phyloP scores from a whole-genome alignment of 2,113 vertebrate genomes.

The Sarotherodon lohbergeri region DNA sequence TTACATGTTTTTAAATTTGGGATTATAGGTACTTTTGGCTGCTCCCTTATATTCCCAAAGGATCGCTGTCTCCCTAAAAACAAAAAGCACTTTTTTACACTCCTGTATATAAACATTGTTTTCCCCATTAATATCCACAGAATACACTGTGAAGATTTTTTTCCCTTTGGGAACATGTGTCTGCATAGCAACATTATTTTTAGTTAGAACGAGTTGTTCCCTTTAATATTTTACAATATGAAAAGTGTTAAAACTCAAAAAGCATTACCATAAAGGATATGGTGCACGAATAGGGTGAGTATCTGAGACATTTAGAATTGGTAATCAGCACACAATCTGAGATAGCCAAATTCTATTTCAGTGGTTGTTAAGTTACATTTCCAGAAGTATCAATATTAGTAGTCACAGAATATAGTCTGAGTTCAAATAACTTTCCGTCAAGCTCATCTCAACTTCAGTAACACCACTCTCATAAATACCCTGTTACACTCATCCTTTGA shows the following conservation, averaged over 20 bases:
- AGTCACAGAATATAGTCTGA: neutral
- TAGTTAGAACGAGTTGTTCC: neutral
- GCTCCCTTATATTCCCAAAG: neutral
- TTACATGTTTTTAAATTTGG: neutral
- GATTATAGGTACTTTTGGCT: neutral
- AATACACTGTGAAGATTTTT: neutral
- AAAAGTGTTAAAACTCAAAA: neutral
- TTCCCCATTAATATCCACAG: neutral
- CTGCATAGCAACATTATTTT: neutral
- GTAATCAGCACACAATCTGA: neutral
- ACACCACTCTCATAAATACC: slow-evolving; percentile 6
- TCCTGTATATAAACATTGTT: neutral
- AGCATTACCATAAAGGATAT: neutral
- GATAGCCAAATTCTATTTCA: neutral
- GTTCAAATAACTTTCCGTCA: neutral
- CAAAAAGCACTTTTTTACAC: neutral
- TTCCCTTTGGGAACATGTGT: neutral
- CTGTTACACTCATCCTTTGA: slow-evolving; percentile 3
- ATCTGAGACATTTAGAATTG: neutral
- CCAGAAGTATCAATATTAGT: neutral
- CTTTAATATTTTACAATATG: neutral
- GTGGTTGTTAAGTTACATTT: neutral
- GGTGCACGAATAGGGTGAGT: neutral
- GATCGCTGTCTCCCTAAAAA: neutral
- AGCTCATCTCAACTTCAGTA: neutral